phyloP scores from a whole-genome alignment of 2,113 vertebrate genomes.

The Urocolius indicus region DNA sequence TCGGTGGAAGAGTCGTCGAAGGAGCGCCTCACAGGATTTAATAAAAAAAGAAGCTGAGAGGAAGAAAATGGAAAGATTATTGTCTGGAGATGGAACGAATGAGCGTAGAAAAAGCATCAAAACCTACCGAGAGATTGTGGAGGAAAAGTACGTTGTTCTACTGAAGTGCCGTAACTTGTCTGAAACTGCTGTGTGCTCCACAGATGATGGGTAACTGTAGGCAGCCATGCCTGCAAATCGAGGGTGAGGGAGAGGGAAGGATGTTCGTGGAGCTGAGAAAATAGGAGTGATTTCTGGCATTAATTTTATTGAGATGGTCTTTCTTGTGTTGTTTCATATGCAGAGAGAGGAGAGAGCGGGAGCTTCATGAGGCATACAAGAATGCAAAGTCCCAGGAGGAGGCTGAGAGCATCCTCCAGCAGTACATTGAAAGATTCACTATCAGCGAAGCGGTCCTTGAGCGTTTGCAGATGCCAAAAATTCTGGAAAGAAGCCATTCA shows the following conservation, averaged over 20 bases:
- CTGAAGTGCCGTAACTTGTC: background rate
- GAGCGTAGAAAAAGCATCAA: slow-evolving; percentile 95
- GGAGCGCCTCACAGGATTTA: slow-evolving; percentile 95
- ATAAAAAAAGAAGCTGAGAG: slow-evolving; percentile 98
- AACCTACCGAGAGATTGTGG: slow-evolving; percentile 96
- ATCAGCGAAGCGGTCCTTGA: slow-evolving; percentile 94
- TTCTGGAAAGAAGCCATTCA: slow-evolving; percentile 93
- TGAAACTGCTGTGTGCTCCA: background rate
- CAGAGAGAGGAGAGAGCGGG: slow-evolving; percentile 89
- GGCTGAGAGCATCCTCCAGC: slow-evolving; percentile 87
- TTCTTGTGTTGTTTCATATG: background rate
- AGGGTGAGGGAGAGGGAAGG: background rate
- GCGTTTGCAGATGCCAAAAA: slow-evolving; percentile 91
- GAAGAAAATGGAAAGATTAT: slow-evolving; percentile 91
- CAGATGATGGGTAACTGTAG: background rate
- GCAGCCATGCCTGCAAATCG: background rate
- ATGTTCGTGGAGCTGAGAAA: background rate
- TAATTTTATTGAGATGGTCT: background rate
- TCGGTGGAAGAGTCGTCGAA: slow-evolving; percentile 93
- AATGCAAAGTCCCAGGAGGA: slow-evolving; percentile 88
- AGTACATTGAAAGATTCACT: slow-evolving; percentile 94
- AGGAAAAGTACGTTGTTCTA: slow-evolving; percentile 90
- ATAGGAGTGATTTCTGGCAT: background rate
- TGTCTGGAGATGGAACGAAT: slow-evolving; percentile 74
- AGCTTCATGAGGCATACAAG: slow-evolving; percentile 88